A percentile compares a stretch with the other conserved stretches of the same genome.
Conservation (phyloP, 1,140 invertebrate genomes). For the Trinorchestia longiramus region DNA sequence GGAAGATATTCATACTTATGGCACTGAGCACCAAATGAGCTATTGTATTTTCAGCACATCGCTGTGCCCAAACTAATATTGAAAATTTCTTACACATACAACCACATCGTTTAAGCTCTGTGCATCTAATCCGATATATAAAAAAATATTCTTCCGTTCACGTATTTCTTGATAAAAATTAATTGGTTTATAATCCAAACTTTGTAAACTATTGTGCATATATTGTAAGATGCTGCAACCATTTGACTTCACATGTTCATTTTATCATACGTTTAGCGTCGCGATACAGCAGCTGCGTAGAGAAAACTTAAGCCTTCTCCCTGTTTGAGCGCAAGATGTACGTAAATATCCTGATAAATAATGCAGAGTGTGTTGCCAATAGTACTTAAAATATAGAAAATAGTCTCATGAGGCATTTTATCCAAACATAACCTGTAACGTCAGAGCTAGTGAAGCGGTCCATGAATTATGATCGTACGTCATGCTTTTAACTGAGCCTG, state of each 20-base stretch:
- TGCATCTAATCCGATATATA: too few species aligned
- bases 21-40: too few species aligned
- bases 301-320: not conserved
- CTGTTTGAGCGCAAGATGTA: not conserved
- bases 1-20: too few species aligned
- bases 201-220: too few species aligned
- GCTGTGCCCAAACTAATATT: too few species aligned
- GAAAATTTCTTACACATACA: too few species aligned
- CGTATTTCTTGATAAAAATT: too few species aligned
- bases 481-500: not conserved
- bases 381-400: not conserved
- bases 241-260: not conserved
- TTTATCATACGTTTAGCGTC: not conserved
- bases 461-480: not conserved
- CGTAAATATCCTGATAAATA: not conserved
- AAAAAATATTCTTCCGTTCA: too few species aligned
- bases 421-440: not conserved
- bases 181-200: too few species aligned
- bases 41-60: too few species aligned
- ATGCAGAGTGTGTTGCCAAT: not conserved
- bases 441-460: not conserved
- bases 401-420: not conserved
- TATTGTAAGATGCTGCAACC: not conserved
- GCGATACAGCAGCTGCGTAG: not conserved
- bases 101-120: too few species aligned